Base-by-base conservation (phyloP, 2,888 invertebrate species). In the Dascillus cervinus region DNA sequence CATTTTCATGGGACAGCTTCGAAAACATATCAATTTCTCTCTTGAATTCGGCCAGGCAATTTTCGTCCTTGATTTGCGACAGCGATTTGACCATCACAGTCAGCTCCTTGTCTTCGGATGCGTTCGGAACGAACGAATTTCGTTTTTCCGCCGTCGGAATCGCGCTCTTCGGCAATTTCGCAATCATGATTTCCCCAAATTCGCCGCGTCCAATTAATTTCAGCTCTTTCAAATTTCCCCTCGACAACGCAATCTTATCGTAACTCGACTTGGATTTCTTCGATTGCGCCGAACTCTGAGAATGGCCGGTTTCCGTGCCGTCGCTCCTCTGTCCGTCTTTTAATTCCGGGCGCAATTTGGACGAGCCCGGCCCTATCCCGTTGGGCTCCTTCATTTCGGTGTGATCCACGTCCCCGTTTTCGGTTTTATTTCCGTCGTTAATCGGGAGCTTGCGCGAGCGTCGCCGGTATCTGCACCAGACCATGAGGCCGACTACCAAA, bases 101-200 rank as follows among this genome's bases (percentile, higher is more conserved):
- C 6, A 62, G 27, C 27, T 71, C 70, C 46, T 69, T 68, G 20
- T 66, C 65, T 12, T 65, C 65, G 6, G 13, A 22, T 2, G 11
- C 10, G 4, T 27, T 31, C 3, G 31, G 37, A 9, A 53, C 45
- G 2, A 53, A 50, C 6, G 49, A 49, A 12, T 45, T 43, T 22
- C 61, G 44, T 35, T 60, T 58, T 9, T 56, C 55, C 2, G 28
- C 27, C 3, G 34, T 36, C 3, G 43, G 30, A 5, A 58, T 11
- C 8, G 45, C 45, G 32, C 46, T 53, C 34, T 60, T 60, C 1
- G 54, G 29, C n/a, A 64, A 44, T 49, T 60, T 88, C 26, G 86
- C 90, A 20, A 91, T 68, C 52, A 85, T 80, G 0, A 95, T 84
- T 49, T 94, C 94, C 0, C 95, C 95, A 54, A 90, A 95, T 50